Evolutionary conservation across 1,140 invertebrate genomes (phyloP).

Genomic region (Acromyrmex heyeri): DNA sequence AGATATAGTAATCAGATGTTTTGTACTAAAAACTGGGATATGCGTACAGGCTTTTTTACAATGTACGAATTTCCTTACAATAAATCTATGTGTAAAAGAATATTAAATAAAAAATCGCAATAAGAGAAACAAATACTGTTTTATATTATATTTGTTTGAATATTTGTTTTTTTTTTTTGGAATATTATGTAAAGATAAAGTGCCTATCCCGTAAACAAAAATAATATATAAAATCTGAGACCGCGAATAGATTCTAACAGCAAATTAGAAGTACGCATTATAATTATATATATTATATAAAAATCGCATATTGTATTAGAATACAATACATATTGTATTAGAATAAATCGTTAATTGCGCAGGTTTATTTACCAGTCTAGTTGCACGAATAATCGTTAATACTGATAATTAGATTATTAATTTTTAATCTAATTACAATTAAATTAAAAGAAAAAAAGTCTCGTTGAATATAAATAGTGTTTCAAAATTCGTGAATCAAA

Average conservation of each 20-base stretch:
- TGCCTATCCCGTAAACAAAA: conserved; percentile 27
- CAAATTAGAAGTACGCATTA: conserved; percentile 11
- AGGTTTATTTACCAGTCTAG: neutral
- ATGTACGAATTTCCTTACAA: conserved; percentile 23
- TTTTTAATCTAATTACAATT: neutral
- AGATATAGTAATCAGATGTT: conserved; percentile 54
- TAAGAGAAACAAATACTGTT: neutral
- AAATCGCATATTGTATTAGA: neutral
- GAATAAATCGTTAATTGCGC: neutral
- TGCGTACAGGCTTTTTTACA: conserved; percentile 32
- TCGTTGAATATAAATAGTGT: neutral
- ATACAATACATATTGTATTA: neutral
- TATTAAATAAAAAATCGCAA: conserved; percentile 25
- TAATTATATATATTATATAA: neutral
- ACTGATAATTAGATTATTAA: neutral
- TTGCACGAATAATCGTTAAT: neutral
- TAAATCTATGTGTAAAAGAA: conserved; percentile 8
- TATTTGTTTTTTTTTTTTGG: neutral
- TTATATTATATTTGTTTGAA: no score
- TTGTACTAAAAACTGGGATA: conserved; percentile 52
- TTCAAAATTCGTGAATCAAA: no score
- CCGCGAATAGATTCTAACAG: neutral
- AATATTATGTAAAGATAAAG: neutral
- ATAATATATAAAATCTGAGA: conserved; percentile 15
- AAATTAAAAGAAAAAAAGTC: conserved; percentile 4